Evolutionary conservation across 2,797 vertebrate genomes (phyloP).

Genomic region (Leptodactylus fallax): DNA sequence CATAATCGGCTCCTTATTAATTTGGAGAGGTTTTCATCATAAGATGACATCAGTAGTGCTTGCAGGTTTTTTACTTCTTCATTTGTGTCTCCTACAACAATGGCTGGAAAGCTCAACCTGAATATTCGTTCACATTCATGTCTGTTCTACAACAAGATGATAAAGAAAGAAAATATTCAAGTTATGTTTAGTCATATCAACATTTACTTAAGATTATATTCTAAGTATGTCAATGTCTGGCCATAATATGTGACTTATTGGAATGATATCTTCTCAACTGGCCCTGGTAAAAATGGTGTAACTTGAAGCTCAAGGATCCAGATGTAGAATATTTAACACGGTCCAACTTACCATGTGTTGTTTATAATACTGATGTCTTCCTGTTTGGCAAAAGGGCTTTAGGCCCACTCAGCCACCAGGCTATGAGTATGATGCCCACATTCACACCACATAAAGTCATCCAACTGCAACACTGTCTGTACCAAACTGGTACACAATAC

Average conservation of each 20-base stretch:
- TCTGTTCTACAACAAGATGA: conserved; percentile 66
- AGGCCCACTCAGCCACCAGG: too few species aligned
- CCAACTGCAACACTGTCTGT: too few species aligned
- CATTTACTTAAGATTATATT: not conserved
- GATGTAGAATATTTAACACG: too few species aligned
- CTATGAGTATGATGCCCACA: too few species aligned
- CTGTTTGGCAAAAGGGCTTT: too few species aligned
- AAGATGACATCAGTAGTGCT: conserved; percentile 64
- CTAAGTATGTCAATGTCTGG: too few species aligned
- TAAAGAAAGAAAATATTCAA: not conserved
- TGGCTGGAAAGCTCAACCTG: conserved; percentile 72
- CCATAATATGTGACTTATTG: too few species aligned
- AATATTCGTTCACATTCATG: conserved; percentile 69
- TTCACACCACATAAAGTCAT: too few species aligned
- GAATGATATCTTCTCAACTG: not conserved
- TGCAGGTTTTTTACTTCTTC: conserved; percentile 69
- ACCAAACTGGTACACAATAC: too few species aligned
- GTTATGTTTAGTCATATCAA: not conserved
- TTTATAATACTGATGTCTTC: too few species aligned
- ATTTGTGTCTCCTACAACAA: conserved; percentile 62
- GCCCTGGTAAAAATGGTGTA: not conserved
- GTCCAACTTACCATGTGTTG: too few species aligned
- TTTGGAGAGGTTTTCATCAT: conserved; percentile 62
- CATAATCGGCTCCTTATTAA: conserved; percentile 62
- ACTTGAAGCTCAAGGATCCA: too few species aligned